Conservation (phyloP, 2,113 vertebrate genomes). For the Ciconia boyciana region DNA sequence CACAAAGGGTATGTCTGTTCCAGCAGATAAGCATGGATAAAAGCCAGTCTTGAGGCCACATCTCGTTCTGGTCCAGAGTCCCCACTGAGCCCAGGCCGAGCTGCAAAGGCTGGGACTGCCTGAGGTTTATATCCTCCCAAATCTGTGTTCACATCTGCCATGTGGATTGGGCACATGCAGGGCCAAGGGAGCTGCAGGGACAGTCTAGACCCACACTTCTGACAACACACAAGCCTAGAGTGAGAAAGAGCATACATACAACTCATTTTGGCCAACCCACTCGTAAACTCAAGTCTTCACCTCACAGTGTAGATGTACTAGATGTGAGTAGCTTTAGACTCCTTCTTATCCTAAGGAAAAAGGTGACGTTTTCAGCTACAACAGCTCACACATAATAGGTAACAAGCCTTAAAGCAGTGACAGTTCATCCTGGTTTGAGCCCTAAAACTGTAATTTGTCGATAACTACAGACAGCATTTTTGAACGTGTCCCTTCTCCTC, state of each 20-base stretch:
- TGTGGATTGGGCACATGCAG: background rate
- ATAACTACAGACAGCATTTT: background rate
- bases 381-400: background rate
- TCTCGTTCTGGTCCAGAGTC: constrained; percentile 23
- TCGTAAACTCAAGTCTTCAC: background rate
- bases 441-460: background rate
- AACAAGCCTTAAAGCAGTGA: background rate
- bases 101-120: background rate
- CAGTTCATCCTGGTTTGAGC: background rate
- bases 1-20: constrained; percentile 11
- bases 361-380: background rate
- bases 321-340: background rate
- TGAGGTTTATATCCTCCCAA: background rate
- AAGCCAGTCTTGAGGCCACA: constrained; percentile 39
- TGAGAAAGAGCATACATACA: background rate
- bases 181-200: background rate
- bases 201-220: background rate
- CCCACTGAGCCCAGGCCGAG: background rate
- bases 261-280: background rate
- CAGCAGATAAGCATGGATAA: constrained; percentile 36
- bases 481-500: background rate
- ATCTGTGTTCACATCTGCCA: background rate
- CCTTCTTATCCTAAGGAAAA: background rate
- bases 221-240: background rate
- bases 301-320: background rate